These are phyloP conservation scores for Pterostichus niger DNA, from an alignment of 2,888 invertebrate species.

Conservation along the genomic window DNA sequence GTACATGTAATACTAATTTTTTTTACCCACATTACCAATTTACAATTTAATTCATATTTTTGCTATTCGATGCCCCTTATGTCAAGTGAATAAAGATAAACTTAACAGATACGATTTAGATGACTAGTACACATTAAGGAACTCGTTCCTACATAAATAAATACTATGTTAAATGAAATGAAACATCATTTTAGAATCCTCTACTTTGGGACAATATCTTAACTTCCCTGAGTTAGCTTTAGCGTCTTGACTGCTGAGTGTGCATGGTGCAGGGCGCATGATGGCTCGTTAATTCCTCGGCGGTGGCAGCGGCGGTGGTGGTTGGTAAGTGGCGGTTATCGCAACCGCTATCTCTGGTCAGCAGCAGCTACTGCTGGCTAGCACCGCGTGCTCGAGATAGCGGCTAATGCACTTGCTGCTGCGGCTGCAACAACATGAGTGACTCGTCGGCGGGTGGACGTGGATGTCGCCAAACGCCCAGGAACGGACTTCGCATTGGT, in stretches of 20 bases:
- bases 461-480: background rate
- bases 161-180: no score
- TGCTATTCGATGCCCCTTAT: no score
- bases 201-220: background rate
- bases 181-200: no score
- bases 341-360: slow-evolving; percentile 4
- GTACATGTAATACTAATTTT: no score
- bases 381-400: slow-evolving; percentile 53
- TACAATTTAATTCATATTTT: no score
- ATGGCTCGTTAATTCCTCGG: slow-evolving; percentile 35
- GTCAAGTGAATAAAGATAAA: no score
- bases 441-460: slow-evolving; percentile 44
- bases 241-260: background rate
- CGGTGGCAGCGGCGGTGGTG: slow-evolving; percentile 8
- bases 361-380: slow-evolving; percentile 51
- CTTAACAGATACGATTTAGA: no score
- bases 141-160: no score
- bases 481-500: background rate
- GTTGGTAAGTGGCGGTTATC: slow-evolving; percentile 29
- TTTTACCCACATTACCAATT: no score
- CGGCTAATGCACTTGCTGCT: slow-evolving; percentile 61
- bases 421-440: slow-evolving; percentile 1
- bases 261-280: slow-evolving; percentile 12
- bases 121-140: no score
- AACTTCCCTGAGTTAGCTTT: background rate